Percentiles rank a stretch among this genome's conserved stretches.
phyloP scores from a whole-genome alignment of 1,140 invertebrate species.

The Dendroctonus valens region DNA sequence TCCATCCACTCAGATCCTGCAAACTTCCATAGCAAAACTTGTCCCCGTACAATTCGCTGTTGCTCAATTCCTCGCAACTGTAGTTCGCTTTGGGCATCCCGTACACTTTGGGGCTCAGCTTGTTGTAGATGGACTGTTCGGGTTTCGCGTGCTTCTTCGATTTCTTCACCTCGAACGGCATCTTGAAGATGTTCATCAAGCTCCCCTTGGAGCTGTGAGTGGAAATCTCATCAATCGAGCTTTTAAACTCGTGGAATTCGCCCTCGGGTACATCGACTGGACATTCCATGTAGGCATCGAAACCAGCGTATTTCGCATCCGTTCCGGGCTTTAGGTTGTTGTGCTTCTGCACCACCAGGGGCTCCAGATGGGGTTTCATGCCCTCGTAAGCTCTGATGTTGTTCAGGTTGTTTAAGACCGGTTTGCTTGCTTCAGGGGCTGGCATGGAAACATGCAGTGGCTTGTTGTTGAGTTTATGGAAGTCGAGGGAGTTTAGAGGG shows the following conservation, averaged over 20 bases:
- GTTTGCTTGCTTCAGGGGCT: constrained; percentile 13
- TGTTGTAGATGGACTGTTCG: constrained; percentile 42
- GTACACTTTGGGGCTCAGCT: constrained; percentile 62
- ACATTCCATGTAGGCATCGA: constrained; percentile 41
- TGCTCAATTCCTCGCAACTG: constrained; percentile 60
- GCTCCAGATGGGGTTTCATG: constrained; percentile 14
- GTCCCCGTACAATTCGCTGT: constrained; percentile 40
- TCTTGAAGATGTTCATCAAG: constrained; percentile 43
- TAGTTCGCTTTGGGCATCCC: constrained; percentile 52
- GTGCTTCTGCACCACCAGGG: constrained; percentile 13
- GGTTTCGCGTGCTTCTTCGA: constrained; percentile 43
- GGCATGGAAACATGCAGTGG: constrained; percentile 1
- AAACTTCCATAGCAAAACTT: constrained; percentile 47
- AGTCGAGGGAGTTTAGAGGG: constrained; percentile 35
- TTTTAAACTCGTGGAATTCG: constrained; percentile 16
- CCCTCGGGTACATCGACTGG: constrained; percentile 45
- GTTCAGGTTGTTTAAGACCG: constrained; percentile 40
- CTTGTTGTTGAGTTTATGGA: constrained; percentile 23
- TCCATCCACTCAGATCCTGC: constrained; percentile 43
- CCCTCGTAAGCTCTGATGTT: constrained; percentile 44
- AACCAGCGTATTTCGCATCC: constrained; percentile 28
- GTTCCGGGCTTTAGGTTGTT: constrained; percentile 16
- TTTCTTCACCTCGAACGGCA: constrained; percentile 42
- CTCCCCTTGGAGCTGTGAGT: constrained; percentile 52
- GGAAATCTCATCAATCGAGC: constrained; percentile 55